These are phyloP conservation scores for Palythoa grandiflora DNA, from an alignment of 92 coral and sea anemone genomes.

Conservation along the genomic window DNA sequence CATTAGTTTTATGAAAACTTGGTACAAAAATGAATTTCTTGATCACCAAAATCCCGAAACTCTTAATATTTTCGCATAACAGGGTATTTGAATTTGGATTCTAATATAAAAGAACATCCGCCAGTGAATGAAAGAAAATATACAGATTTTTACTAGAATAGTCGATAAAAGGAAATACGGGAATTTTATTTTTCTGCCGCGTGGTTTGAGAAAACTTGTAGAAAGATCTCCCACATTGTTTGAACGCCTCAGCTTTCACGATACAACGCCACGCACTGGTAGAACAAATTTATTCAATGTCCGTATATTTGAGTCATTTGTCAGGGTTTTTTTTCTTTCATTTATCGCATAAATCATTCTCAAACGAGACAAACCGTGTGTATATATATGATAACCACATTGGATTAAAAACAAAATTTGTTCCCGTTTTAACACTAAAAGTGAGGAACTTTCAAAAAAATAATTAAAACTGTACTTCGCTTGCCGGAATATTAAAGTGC, in stretches of 20 bases:
- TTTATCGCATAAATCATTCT: background rate
- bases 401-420: background rate
- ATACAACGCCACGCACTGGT: background rate
- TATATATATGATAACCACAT: background rate
- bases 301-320: background rate
- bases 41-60: background rate
- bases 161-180: background rate
- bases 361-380: background rate
- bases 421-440: background rate
- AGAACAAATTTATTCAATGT: background rate
- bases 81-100: background rate
- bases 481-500: background rate
- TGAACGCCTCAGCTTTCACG: background rate
- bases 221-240: background rate
- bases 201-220: background rate
- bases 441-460: background rate
- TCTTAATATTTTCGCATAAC: background rate
- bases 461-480: background rate
- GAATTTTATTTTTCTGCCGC: background rate
- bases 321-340: background rate
- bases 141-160: background rate
- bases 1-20: too few relatives aligned
- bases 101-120: background rate
- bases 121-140: background rate
- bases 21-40: too few relatives aligned